phyloP scores from a whole-genome alignment of 2,888 invertebrate genomes.

The Tupiocoris notatus region DNA sequence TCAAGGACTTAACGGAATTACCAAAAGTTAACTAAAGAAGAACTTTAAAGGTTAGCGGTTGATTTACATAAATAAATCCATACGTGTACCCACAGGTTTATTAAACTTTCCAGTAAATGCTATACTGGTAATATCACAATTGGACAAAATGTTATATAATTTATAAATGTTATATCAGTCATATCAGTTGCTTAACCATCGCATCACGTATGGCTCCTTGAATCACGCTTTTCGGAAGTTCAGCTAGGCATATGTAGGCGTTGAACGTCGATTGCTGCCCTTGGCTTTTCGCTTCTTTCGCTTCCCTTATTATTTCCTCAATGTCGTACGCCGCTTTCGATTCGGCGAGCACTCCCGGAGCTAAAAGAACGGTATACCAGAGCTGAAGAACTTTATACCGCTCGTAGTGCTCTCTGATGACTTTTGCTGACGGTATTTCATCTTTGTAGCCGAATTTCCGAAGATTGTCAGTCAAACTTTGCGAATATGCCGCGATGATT shows the following conservation, averaged over 20 bases:
- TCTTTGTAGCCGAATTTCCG: slow-evolving; percentile 14
- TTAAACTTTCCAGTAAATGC: too few species aligned
- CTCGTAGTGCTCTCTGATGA: slow-evolving; percentile 7
- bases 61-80: too few species aligned
- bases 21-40: too few species aligned
- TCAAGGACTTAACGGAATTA: too few species aligned
- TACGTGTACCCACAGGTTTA: too few species aligned
- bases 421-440: slow-evolving; percentile 15
- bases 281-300: background rate
- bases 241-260: background rate
- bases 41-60: too few species aligned
- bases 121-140: too few species aligned
- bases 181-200: background rate
- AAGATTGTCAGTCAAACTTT: slow-evolving; percentile 11
- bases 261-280: background rate
- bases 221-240: background rate
- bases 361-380: background rate
- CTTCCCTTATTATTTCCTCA: slow-evolving; percentile 3
- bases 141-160: too few species aligned
- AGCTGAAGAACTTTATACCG: background rate
- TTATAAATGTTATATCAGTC: too few species aligned
- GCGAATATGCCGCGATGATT: slow-evolving; percentile 32
- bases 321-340: background rate
- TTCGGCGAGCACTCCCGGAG: background rate
- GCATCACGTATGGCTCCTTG: background rate